These are phyloP conservation scores for Pachyuromys duprasi DNA, from an alignment of 2,797 vertebrate species.

Conservation along the genomic window DNA sequence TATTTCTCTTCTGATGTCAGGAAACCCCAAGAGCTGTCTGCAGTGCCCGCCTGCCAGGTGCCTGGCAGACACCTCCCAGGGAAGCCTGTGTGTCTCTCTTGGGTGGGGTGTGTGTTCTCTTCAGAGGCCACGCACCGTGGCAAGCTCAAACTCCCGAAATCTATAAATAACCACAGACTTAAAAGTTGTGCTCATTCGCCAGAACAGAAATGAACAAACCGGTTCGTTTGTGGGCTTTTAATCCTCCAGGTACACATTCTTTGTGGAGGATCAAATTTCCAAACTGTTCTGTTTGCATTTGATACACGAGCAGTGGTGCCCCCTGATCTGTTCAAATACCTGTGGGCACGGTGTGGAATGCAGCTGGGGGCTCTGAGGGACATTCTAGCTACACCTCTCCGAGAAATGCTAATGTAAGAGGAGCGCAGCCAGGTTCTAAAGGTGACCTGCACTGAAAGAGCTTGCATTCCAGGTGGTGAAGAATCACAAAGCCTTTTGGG, in stretches of 20 bases:
- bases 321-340: slow-evolving; percentile 36
- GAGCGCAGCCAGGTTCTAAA: slow-evolving; percentile 49
- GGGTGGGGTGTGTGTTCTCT: background rate
- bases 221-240: slow-evolving; percentile 52
- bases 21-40: background rate
- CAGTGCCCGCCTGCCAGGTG: background rate
- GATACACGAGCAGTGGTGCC: slow-evolving; percentile 1
- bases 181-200: slow-evolving; percentile 6
- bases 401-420: slow-evolving; percentile 66
- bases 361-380: background rate
- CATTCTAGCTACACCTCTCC: background rate
- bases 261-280: slow-evolving; percentile 45
- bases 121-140: background rate
- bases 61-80: background rate
- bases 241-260: background rate
- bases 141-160: background rate
- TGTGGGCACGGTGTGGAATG: background rate
- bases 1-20: background rate
- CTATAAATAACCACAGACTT: slow-evolving; percentile 63
- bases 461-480: slow-evolving; percentile 30
- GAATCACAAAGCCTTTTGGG: slow-evolving; percentile 2
- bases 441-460: slow-evolving; percentile 19
- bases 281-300: slow-evolving; percentile 19
- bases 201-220: slow-evolving; percentile 42
- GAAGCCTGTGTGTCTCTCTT: background rate